Conservation (phyloP, 2,888 invertebrate species). For the Ferrisia virgata region DNA sequence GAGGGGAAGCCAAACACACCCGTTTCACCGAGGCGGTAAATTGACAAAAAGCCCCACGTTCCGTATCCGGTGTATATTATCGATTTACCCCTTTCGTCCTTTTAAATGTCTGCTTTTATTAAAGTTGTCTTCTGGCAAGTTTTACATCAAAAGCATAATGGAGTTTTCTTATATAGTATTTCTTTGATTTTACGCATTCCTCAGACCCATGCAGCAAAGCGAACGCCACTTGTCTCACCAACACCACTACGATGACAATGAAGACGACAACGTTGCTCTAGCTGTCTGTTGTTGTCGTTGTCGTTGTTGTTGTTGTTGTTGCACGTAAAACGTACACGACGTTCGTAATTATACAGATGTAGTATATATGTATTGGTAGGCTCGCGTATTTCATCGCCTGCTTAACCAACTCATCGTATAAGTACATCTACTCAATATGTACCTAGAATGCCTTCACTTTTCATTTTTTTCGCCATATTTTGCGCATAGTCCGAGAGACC, state of each 20-base stretch:
- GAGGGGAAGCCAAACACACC: constrained; percentile 40
- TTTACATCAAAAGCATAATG: constrained; percentile 28
- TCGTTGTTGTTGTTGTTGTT: too few species aligned
- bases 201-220: not conserved
- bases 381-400: too few species aligned
- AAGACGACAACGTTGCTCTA: too few species aligned
- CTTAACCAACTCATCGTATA: too few species aligned
- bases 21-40: constrained; percentile 38
- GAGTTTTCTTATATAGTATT: constrained; percentile 23
- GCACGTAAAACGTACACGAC: too few species aligned
- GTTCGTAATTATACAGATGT: too few species aligned
- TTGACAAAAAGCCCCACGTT: constrained; percentile 34
- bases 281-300: too few species aligned
- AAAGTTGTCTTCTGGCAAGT: constrained; percentile 28
- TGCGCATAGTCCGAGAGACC: too few species aligned
- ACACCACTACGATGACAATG: not conserved
- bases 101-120: constrained; percentile 23
- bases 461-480: too few species aligned
- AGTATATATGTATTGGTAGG: too few species aligned
- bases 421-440: too few species aligned
- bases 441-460: too few species aligned
- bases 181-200: constrained; percentile 23
- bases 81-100: constrained; percentile 20
- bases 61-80: constrained; percentile 20
- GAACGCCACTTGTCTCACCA: not conserved